Evolutionary conservation across 2,113 vertebrate genomes (phyloP), one percentile per base, ranked within the genome.

Genomic region (Hemibates koningsi): DNA sequence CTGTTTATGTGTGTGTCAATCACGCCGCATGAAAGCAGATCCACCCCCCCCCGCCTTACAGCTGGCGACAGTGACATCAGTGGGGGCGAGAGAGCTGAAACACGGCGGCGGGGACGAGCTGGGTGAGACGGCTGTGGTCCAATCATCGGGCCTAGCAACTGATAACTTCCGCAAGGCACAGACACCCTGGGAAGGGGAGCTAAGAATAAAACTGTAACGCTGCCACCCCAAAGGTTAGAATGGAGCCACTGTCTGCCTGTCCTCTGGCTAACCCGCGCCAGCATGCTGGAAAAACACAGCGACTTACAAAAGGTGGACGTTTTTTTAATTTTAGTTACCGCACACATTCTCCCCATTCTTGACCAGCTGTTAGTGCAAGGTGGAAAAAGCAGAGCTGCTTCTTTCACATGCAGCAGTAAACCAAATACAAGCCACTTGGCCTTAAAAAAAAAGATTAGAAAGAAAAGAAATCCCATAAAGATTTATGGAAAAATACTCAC

Each of bases 201-300:
- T 95, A 94, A 94, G 96, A 96, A 95, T 96, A 95, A 93, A 93
- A 90, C 86, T 88, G 92, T 90, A 82, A 56, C 59, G 78, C 59
- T 91, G 92, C 92, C 90, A 76, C 90, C 79, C 66, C 78, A 94
- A 94, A 95, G 93, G 94, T 94, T 90, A 94, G 84, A 89, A 71
- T 57, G 88, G 89, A 93, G 89, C 85, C 91, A 76, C 89, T 80
- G 86, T 82, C 53, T 86, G 86, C 21, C 87, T 78, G 85, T 91
- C 92, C 88, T 93, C 91, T 91, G 85, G 43, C 86, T 94, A 87
- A 95, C 92, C 92, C 86, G 83, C 27, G 5, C 17, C 78, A 14
- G 41, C 63, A 66, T 34, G 34, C 61, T 27, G 43, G 53, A 59
- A 76, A 73, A 63, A 83, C 53, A 81, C 5, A 32, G 80, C n/a